Conservation (phyloP, 2,797 vertebrate species). For the Parauchenoglanis punctatus region DNA sequence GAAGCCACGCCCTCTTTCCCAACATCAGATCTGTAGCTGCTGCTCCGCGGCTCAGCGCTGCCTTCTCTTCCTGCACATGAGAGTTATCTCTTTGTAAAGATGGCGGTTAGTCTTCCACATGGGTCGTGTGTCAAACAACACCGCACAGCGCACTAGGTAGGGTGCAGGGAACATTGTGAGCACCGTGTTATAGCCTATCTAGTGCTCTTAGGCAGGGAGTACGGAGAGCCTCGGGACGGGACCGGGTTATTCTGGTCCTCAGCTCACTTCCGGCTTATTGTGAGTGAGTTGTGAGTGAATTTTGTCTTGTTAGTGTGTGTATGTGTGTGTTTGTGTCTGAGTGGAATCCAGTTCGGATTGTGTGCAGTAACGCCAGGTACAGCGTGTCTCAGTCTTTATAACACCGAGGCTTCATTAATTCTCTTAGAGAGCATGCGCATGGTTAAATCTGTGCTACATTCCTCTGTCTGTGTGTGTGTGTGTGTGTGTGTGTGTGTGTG, state of each 20-base stretch:
- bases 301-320: neutral
- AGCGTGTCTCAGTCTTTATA: neutral
- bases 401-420: neutral
- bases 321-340: neutral
- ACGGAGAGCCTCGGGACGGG: neutral
- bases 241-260: neutral
- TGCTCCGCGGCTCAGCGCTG: neutral
- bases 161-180: neutral
- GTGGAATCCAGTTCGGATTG: neutral
- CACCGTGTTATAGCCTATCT: fast-evolving
- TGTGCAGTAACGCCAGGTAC: neutral
- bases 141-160: neutral
- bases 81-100: neutral
- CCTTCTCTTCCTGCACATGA: neutral
- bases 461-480: neutral
- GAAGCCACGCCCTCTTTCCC: neutral
- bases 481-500: neutral
- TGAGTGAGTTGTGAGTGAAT: neutral
- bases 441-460: neutral
- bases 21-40: neutral
- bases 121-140: neutral
- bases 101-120: neutral
- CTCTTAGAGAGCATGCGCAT: neutral
- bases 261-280: slow-evolving; percentile 18
- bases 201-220: neutral